phyloP scores from a whole-genome alignment of 2,113 vertebrate genomes.

The Genyomyrus donnyi region DNA sequence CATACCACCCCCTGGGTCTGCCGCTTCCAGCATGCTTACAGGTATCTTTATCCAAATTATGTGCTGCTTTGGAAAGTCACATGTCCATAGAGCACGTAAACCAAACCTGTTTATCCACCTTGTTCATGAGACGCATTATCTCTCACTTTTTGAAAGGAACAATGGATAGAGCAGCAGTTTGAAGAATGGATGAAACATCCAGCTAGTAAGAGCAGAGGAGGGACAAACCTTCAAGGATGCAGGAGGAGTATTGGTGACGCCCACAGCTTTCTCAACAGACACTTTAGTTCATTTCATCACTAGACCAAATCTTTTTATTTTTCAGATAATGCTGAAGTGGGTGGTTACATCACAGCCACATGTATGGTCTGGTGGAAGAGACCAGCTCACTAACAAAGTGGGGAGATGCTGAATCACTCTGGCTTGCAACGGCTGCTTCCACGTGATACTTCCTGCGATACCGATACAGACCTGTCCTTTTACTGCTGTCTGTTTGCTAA shows the following conservation, averaged over 20 bases:
- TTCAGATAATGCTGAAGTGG: neutral
- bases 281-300: neutral
- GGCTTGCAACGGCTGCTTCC: neutral
- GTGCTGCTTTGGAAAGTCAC: neutral
- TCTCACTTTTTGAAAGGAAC: neutral
- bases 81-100: neutral
- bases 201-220: neutral
- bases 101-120: neutral
- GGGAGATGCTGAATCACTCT: neutral
- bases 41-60: neutral
- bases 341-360: neutral
- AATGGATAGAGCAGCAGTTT: neutral
- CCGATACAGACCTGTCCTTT: neutral
- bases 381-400: neutral
- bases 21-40: neutral
- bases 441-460: neutral
- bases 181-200: neutral
- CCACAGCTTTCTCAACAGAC: neutral
- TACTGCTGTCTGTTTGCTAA: neutral
- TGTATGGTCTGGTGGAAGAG: neutral
- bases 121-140: neutral
- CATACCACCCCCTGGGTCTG: too few relatives aligned
- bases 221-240: neutral
- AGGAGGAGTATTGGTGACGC: neutral
- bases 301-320: neutral